Conservation (phyloP, 2,797 vertebrate species). For the Euthynnus affinis region DNA sequence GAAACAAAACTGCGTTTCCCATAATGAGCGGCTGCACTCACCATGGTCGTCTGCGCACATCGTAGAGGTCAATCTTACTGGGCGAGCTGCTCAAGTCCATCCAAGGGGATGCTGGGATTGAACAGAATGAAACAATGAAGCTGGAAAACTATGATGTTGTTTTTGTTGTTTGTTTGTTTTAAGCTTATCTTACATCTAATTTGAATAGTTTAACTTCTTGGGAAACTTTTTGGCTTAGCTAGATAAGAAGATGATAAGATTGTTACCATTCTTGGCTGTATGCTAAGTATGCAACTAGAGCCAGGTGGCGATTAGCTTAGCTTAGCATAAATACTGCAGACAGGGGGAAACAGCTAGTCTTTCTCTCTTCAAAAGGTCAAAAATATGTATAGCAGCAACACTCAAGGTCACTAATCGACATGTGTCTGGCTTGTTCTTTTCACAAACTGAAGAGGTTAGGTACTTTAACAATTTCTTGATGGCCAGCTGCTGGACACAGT, state of each 20-base stretch:
- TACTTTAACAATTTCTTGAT: too few relatives aligned
- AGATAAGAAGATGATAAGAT: not conserved
- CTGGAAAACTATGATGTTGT: not conserved
- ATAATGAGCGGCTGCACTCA: slow-evolving; percentile 75
- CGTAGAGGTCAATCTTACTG: slow-evolving; percentile 96
- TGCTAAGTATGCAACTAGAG: too few relatives aligned
- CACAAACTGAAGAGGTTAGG: too few relatives aligned
- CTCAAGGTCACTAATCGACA: not conserved
- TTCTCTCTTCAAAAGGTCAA: not conserved
- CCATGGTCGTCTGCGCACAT: slow-evolving; percentile 97
- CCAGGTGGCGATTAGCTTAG: too few relatives aligned
- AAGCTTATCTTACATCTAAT: not conserved
- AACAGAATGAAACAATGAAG: not conserved
- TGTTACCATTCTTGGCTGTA: too few relatives aligned
- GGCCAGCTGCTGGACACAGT: too few relatives aligned
- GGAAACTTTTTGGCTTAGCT: not conserved
- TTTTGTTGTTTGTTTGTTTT: not conserved
- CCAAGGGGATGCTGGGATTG: slow-evolving; percentile 93
- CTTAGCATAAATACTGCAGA: too few relatives aligned
- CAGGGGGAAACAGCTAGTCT: not conserved
- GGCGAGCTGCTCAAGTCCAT: slow-evolving; percentile 89
- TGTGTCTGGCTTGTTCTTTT: not conserved
- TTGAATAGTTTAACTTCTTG: not conserved
- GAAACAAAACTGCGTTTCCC: not conserved
- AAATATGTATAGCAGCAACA: too few relatives aligned